A percentile compares a stretch with the other conserved stretches of the same genome.
These are phyloP conservation scores for Crambe crambe DNA, from an alignment of 37 sponge, comb jelly and placozoan species.

Conservation along the genomic window DNA sequence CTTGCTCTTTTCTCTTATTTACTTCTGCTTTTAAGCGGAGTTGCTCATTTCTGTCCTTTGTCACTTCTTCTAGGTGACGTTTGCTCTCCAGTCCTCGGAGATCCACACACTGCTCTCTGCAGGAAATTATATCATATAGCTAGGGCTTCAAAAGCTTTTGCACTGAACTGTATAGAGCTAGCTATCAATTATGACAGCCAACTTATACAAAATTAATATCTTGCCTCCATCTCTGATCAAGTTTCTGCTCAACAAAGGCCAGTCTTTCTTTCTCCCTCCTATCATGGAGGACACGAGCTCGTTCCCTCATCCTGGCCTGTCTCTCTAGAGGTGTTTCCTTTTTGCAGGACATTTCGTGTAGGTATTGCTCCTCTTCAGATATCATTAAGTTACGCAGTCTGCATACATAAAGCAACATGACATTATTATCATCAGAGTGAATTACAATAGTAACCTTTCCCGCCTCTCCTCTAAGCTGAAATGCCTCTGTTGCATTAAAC, in stretches of 20 bases:
- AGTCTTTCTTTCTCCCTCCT: slow-evolving; percentile 89
- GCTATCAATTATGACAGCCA: neutral
- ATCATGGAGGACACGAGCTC: slow-evolving; percentile 79
- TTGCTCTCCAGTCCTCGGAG: slow-evolving; percentile 75
- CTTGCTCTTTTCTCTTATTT: slow-evolving; percentile 57
- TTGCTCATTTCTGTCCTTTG: slow-evolving; percentile 85
- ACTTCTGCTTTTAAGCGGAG: slow-evolving; percentile 71
- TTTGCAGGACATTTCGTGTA: slow-evolving; percentile 66
- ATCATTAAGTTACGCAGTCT: slow-evolving; percentile 80
- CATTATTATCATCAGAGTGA: too few species aligned
- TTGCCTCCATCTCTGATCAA: slow-evolving; percentile 93
- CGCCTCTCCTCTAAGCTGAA: slow-evolving; percentile 86
- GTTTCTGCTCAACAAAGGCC: slow-evolving; percentile 86
- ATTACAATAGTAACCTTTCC: slow-evolving; percentile 68
- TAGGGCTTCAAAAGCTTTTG: too few species aligned
- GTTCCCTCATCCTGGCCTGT: slow-evolving; percentile 95
- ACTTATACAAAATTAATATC: neutral
- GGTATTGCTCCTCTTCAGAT: slow-evolving; percentile 86
- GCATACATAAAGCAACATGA: neutral
- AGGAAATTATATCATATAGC: too few species aligned
- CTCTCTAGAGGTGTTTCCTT: slow-evolving; percentile 90
- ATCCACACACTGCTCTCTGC: slow-evolving; percentile 92
- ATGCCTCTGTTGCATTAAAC: slow-evolving; percentile 63
- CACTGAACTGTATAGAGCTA: too few species aligned
- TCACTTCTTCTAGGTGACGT: slow-evolving; percentile 75